Base-by-base conservation (phyloP, 2,888 invertebrate genomes). In the Darwinula stevensoni region DNA sequence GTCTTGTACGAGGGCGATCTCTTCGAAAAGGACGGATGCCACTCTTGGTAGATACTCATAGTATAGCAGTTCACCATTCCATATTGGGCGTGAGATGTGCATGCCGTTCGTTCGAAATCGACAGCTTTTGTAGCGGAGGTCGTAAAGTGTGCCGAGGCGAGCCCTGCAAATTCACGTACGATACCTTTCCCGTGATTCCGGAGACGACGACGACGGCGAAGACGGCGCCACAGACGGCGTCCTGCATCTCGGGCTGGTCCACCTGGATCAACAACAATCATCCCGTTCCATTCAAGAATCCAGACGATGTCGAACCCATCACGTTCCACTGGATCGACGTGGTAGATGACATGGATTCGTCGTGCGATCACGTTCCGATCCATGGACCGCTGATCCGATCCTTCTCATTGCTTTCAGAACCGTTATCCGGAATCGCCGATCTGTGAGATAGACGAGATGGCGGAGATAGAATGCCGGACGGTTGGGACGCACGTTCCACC, bases 1-100 rank as follows among this genome's bases (percentile, higher is more conserved):
- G 58, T 61, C 12, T 65, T 68, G 43, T 63, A 65, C 34, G 80
- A 82, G 49, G 74, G 78, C 1, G 76, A 76, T 44, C 46, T 67
- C 14, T 59, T 75, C 1, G 62, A 63, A 36, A 62, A 66, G 36
- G 75, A 78, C 45, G 61, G 59, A 1, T 82, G 82, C 45, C 72
- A 76, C 42, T 67, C 67, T 0, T 84, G 82, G 57, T 57, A 39
- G 43, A 45, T 38, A n/a, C n/a, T n/a, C n/a, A n/a, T n/a, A n/a
- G n/a, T n/a, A n/a, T n/a, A n/a, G n/a, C n/a, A n/a, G n/a, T n/a
- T 32, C n/a, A n/a, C 22, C 29, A 31, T 15, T 17, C 17, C 36
- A 11, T 11, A n/a, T n/a, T n/a, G n/a, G n/a, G n/a, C n/a, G n/a
- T n/a, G n/a, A n/a, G n/a, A n/a, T n/a, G n/a, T n/a, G n/a, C n/a